These are phyloP conservation scores for Sakesphorus luctuosus DNA, from an alignment of 2,113 vertebrate genomes.

Conservation along the genomic window DNA sequence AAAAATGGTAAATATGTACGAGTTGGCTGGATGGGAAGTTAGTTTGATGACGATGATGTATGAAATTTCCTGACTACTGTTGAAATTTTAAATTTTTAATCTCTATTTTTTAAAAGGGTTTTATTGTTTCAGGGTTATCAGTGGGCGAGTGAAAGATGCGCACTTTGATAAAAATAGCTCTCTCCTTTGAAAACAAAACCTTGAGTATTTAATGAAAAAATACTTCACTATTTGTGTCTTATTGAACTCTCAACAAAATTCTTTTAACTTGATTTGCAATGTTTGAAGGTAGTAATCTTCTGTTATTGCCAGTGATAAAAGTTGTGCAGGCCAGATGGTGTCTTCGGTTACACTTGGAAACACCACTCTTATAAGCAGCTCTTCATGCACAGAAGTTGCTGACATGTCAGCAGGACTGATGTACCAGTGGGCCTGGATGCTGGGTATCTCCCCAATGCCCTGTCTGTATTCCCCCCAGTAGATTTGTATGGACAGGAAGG, in stretches of 20 bases:
- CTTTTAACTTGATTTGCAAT: not conserved
- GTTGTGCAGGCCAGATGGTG: not conserved
- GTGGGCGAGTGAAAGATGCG: not conserved
- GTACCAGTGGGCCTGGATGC: not conserved
- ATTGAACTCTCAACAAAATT: not conserved
- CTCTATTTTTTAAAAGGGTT: not conserved
- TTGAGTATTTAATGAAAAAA: not conserved
- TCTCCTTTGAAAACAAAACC: not conserved
- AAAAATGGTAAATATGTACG: conserved; percentile 22
- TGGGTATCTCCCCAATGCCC: not conserved
- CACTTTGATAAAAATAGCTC: not conserved
- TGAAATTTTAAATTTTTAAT: not conserved
- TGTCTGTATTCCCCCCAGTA: not conserved
- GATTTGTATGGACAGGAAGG: not conserved
- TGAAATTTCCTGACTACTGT: conserved; percentile 16
- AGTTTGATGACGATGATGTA: not conserved
- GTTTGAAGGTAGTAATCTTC: conserved; percentile 10
- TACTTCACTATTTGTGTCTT: not conserved
- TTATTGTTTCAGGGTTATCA: not conserved
- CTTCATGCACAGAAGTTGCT: not conserved
- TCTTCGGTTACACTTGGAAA: not conserved
- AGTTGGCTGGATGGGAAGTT: not conserved
- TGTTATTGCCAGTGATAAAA: conserved; percentile 16
- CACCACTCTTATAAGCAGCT: not conserved
- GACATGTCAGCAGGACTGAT: not conserved